A percentile compares a stretch with the other conserved stretches of the same genome.
Conservation (phyloP, 2,888 invertebrate species). For the Heliconius aoede region DNA sequence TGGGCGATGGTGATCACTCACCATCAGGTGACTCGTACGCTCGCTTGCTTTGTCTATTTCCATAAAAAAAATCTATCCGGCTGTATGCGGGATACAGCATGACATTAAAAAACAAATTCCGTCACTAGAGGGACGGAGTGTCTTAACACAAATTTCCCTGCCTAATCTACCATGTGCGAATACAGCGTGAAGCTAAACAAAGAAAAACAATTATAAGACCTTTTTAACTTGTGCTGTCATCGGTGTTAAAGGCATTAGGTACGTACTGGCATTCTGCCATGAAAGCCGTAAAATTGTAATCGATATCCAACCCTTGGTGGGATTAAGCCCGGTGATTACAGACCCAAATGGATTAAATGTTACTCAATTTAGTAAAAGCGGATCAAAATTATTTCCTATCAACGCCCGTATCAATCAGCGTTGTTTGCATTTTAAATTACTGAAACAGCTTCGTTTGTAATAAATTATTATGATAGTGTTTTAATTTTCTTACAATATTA, state of each 20-base stretch:
- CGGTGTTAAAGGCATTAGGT: not conserved
- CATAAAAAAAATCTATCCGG: no score
- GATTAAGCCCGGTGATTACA: conserved; percentile 46
- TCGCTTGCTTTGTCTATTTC: no score
- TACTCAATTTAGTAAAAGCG: conserved; percentile 43
- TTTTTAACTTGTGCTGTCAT: conserved; percentile 2
- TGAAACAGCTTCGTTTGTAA: not conserved
- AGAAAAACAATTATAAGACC: not conserved
- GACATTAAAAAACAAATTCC: no score
- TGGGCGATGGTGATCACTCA: no score
- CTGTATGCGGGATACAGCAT: no score
- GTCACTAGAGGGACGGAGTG: no score
- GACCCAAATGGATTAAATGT: conserved; percentile 49
- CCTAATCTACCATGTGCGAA: no score
- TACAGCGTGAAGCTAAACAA: no score
- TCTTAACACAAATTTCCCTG: no score
- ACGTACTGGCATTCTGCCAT: conserved; percentile 35
- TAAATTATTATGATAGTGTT: not conserved
- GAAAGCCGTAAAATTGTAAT: conserved; percentile 41
- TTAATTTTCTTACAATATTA: not conserved
- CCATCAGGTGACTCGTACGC: no score
- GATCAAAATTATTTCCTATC: conserved; percentile 33
- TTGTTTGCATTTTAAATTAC: conserved; percentile 20
- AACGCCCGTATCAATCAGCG: conserved; percentile 25
- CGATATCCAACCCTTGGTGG: conserved; percentile 41